A percentile compares a stretch with the other conserved stretches of the same genome.
Conservation (phyloP, 2,113 vertebrate species). For the Zapus hudsonius region DNA sequence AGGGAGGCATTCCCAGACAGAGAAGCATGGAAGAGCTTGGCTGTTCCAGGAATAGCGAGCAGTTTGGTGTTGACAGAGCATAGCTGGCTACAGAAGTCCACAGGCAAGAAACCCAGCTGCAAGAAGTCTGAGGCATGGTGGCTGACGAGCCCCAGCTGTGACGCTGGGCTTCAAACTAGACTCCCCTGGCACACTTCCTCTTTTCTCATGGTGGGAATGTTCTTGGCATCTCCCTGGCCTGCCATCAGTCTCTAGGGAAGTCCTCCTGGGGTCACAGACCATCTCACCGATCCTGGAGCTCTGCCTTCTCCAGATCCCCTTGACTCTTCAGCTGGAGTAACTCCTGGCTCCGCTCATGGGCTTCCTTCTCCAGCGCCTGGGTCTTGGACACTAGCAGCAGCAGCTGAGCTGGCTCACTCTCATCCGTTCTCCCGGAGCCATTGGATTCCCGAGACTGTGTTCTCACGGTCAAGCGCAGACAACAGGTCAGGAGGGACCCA, state of each 20-base stretch:
- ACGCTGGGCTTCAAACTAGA: background rate
- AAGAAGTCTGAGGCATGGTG: background rate
- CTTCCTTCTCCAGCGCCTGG: slow-evolving; percentile 81
- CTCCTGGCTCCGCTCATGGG: slow-evolving; percentile 71
- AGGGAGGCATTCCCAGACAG: background rate
- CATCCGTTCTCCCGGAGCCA: slow-evolving; percentile 46
- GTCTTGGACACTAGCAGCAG: slow-evolving; percentile 68
- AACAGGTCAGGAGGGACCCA: slow-evolving; percentile 87
- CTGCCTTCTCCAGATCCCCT: slow-evolving; percentile 73
- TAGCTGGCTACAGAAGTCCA: background rate
- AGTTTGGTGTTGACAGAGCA: background rate
- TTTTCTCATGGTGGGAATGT: background rate
- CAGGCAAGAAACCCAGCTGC: background rate
- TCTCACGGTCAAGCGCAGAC: slow-evolving; percentile 76
- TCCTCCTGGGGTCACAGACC: background rate
- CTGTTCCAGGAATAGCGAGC: background rate
- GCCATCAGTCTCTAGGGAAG: background rate
- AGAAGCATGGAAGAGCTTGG: background rate
- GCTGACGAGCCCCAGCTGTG: background rate
- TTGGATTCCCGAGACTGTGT: slow-evolving; percentile 57
- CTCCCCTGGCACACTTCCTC: background rate
- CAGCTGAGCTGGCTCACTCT: slow-evolving; percentile 66
- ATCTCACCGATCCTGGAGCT: slow-evolving; percentile 84
- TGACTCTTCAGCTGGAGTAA: slow-evolving; percentile 73
- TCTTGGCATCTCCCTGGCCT: background rate